Evolutionary conservation across 2,113 vertebrate genomes (phyloP).

Genomic region (Prunella himalayana): DNA sequence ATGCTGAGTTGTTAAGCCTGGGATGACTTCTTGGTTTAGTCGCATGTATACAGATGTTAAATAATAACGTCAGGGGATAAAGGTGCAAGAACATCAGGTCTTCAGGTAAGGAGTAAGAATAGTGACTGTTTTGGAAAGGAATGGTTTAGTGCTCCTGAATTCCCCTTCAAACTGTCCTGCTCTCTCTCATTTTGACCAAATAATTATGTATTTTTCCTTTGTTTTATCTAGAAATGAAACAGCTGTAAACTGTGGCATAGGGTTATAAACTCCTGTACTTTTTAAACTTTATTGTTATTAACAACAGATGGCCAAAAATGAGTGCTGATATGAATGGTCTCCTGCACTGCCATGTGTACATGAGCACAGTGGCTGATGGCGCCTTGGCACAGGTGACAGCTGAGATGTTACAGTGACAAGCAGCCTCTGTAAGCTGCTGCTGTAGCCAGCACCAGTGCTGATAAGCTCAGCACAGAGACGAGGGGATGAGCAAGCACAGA

Average conservation of each 20-base stretch:
- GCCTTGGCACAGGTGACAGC: not conserved
- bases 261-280: not conserved
- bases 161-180: not conserved
- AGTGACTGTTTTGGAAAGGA: not conserved
- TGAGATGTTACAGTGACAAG: not conserved
- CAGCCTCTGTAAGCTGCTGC: not conserved
- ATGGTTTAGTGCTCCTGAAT: not conserved
- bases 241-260: not conserved
- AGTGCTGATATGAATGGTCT: not conserved
- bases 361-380: not conserved
- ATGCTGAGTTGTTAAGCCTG: not conserved
- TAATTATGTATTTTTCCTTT: not conserved
- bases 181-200: not conserved
- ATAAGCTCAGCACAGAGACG: not conserved
- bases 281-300: not conserved
- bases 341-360: not conserved
- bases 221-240: not conserved
- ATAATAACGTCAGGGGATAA: not conserved
- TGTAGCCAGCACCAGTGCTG: not conserved
- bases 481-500: not conserved
- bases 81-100: not conserved
- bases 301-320: not conserved
- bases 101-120: not conserved
- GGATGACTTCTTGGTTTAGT: not conserved
- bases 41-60: not conserved